Evolutionary conservation across 2,797 vertebrate species (phyloP), one percentile per base, ranked within the genome.

Genomic region (Sebastes paucispinis): DNA sequence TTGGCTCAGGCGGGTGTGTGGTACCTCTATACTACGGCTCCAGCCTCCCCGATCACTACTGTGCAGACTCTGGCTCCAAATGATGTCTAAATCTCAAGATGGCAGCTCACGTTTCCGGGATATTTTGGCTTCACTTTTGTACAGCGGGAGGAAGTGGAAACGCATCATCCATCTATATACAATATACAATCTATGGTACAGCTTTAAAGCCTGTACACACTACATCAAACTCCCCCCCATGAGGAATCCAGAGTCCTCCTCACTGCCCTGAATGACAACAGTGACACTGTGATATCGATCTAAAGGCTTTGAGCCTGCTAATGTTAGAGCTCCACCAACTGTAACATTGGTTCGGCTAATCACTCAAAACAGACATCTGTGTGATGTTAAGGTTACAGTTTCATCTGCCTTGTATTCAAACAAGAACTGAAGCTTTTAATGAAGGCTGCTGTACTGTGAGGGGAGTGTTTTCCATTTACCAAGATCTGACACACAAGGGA

Each of bases 401-500:
- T 66, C 36, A 69, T 77, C 57, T 1, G 60, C 60, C 14, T 64
- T 20, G 22, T 29, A 67, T 59, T 77, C 60, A 81, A 72, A 73
- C 18, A 39, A 69, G 55, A 67, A 20, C 20, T 6, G 7, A 72
- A 20, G 79, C 71, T 60, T 69, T 62, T 59, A 67, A 66, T 79
- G 43, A 70, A 77, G 62, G 47, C 39, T 66, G 60, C 69, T 52
- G 43, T 6, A 52, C 74, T 84, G 67, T 12, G 73, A 18, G 4
- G 55, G 73, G 57, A 79, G 72, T 59, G 72, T 74, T 79, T 84
- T 88, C 80, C 65, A 67, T 78, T 81, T 34, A 80, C 58, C 34
- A 67, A 83, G 74, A 82, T 86, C 67, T 47, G 73, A 80, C 84
- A 83, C 84, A 73, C 74, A 24, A 65, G 87, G 82, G 84, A 85